Conservation (phyloP, 2,113 vertebrate species). For the Nettapus auritus region DNA sequence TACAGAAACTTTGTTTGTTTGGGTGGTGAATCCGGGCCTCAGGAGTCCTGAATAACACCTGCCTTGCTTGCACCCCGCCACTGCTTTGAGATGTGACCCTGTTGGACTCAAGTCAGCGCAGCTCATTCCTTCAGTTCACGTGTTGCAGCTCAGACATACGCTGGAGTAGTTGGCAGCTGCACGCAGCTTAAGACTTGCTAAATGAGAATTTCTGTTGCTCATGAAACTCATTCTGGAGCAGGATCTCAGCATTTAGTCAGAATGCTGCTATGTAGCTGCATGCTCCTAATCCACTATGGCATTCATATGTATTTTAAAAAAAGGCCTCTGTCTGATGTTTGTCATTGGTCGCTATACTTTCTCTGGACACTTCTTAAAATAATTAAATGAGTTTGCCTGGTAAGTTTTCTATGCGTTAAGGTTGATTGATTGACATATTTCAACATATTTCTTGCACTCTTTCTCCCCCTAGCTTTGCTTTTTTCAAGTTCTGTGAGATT, state of each 20-base stretch:
- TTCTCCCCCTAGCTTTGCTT: not conserved
- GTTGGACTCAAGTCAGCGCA: not conserved
- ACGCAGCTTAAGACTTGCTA: not conserved
- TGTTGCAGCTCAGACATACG: fast-evolving
- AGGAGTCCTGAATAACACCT: not conserved
- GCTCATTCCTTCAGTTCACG: fast-evolving
- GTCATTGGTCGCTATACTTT: not conserved
- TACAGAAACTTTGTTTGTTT: not conserved
- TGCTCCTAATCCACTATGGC: not conserved
- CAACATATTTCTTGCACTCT: not conserved
- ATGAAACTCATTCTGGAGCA: not conserved
- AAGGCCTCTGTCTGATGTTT: not conserved
- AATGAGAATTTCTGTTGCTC: not conserved
- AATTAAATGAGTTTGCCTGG: not conserved
- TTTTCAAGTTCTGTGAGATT: not conserved
- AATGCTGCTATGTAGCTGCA: not conserved
- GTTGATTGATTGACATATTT: not conserved
- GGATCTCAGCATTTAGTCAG: not conserved
- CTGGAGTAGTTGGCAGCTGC: not conserved
- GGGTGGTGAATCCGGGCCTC: not conserved
- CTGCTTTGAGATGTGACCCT: not conserved
- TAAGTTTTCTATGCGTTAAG: not conserved
- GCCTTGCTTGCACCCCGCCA: not conserved
- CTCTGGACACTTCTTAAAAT: not conserved
- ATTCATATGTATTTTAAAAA: not conserved